Evolutionary conservation across 2,888 invertebrate genomes (phyloP), one percentile per base, ranked within the genome.

Genomic region (Eustalomyia histrio): DNA sequence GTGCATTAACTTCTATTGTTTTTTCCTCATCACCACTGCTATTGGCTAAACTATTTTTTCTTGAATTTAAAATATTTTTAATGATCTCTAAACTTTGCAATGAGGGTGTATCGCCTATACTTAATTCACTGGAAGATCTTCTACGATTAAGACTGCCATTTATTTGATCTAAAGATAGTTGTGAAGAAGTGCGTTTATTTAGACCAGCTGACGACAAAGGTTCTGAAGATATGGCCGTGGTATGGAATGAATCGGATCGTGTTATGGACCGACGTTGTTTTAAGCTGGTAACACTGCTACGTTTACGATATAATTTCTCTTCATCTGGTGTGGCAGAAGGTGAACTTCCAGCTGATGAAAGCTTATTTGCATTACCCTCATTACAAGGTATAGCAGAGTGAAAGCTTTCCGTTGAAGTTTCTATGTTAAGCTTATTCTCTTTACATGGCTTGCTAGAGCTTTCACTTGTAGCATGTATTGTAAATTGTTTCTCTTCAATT

Each of bases 41-140:
- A 17, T 86, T 87, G 21, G 85, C 88, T 50, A 88, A 69, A 74
- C 89, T 90, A 69, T 89, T 89, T 83, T 90, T 89, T 17, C 90
- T 86, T 7, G 90, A 90, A 65, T 87, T 90, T 53, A 91, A 67
- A 58, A 91, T 91, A 2, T 87, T 89, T 83, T 90, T 91, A 80
- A 91, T 90, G 3, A 91, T 86, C 82, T 89, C 89, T 17, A 90
- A 84, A 68, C 91, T 91, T 78, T 91, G 90, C 16, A 91, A 84
- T 2, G 90, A 90, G 0, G 91, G 91, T 1, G 90, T 89, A 68
- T 91, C 91, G 0, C 87, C 89, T 75, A 91, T 91, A 83, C 90
- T 90, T 10, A 91, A 81, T 80, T 91, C 91, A 75, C 90, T 90
- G 17, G 90, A 89, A 1, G 91, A 91, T 69, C 89, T 88, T 9